Percentiles rank a stretch among this genome's conserved stretches.
These are phyloP conservation scores for Urocolius indicus DNA, from an alignment of 2,113 vertebrate genomes.

Conservation along the genomic window DNA sequence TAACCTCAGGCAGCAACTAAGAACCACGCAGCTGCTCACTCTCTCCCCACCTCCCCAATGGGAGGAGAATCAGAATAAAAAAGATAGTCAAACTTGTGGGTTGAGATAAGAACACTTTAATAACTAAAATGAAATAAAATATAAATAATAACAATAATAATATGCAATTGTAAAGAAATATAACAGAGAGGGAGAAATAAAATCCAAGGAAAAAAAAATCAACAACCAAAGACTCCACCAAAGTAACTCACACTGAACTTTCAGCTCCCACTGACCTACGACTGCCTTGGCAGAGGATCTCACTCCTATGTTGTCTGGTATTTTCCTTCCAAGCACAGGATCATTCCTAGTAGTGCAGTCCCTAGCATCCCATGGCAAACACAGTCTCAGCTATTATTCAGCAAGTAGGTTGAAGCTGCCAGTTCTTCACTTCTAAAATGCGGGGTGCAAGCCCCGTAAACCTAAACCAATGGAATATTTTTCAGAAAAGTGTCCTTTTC, in stretches of 20 bases:
- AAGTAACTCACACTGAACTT: not conserved
- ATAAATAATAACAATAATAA: no score
- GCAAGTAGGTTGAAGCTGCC: not conserved
- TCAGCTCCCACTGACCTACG: not conserved
- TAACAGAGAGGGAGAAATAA: no score
- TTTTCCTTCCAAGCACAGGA: not conserved
- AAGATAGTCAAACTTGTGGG: no score
- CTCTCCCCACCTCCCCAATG: no score
- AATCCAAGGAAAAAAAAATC: no score
- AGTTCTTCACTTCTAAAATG: not conserved
- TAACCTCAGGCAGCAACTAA: no score
- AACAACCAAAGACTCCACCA: no score
- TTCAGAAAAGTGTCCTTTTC: not conserved
- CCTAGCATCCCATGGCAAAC: not conserved
- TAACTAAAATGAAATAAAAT: no score
- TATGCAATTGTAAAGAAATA: no score
- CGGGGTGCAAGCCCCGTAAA: not conserved
- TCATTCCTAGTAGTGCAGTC: not conserved
- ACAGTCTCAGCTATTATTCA: not conserved
- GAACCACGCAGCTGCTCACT: no score
- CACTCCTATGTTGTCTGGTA: not conserved
- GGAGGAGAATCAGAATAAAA: no score
- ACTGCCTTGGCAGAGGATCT: not conserved
- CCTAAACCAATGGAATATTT: not conserved
- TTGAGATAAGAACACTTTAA: no score